Conservation (phyloP, 2,113 vertebrate genomes). For the Stomatorhinus ivindoensis region DNA sequence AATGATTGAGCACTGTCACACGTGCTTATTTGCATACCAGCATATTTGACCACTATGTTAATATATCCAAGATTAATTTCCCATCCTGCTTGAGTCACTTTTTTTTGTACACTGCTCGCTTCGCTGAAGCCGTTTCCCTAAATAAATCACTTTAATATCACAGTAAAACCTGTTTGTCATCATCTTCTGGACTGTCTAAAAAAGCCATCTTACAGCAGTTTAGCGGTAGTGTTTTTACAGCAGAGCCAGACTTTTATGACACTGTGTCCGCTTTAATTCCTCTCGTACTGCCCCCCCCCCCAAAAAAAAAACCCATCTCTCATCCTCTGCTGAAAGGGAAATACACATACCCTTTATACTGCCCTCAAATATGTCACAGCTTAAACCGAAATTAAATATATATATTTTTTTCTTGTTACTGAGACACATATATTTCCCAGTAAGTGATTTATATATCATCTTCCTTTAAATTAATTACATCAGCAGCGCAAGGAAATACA, state of each 20-base stretch:
- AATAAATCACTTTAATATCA: constrained; percentile 18
- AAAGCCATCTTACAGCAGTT: constrained; percentile 13
- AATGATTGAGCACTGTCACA: not conserved
- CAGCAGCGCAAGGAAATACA: constrained; percentile 40
- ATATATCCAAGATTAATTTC: constrained; percentile 15
- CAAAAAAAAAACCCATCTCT: not conserved
- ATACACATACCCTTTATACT: constrained; percentile 14
- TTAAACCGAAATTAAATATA: constrained; percentile 29
- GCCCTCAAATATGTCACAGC: constrained; percentile 18
- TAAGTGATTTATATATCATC: constrained; percentile 43
- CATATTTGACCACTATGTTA: not conserved
- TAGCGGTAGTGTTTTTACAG: constrained; percentile 2
- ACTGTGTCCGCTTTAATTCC: not conserved
- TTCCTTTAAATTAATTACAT: constrained; percentile 50
- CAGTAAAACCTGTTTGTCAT: constrained; percentile 14
- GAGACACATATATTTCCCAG: constrained; percentile 42
- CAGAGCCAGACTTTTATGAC: not conserved
- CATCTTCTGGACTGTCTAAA: constrained; percentile 15
- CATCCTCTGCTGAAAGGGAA: not conserved
- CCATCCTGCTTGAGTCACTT: not conserved
- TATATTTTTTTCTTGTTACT: constrained; percentile 33
- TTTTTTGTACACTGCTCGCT: not conserved
- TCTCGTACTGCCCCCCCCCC: not conserved
- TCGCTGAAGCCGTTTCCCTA: not conserved
- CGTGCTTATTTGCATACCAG: constrained; percentile 6